These are phyloP conservation scores for Paraplagusia blochii DNA, from an alignment of 2,113 vertebrate genomes.

Conservation along the genomic window DNA sequence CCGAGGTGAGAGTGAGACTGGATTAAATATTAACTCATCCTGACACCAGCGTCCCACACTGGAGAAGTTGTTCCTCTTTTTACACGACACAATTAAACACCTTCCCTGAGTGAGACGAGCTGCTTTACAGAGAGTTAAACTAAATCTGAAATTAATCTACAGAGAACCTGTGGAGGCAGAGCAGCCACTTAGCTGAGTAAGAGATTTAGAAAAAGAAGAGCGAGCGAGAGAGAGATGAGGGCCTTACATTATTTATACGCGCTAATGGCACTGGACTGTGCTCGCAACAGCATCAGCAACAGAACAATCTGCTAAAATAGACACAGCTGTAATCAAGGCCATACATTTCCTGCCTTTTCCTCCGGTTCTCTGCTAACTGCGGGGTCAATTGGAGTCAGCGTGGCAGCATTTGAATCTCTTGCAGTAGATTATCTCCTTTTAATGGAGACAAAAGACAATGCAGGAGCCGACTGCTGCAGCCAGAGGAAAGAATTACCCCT, in stretches of 20 bases:
- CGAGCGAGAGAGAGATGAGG: conserved; percentile 36
- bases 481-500: conserved; percentile 54
- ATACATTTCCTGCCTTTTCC: conserved; percentile 87
- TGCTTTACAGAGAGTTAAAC: conserved; percentile 93
- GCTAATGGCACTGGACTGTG: conserved; percentile 93
- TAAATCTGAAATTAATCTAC: conserved; percentile 99
- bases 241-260: conserved; percentile 98
- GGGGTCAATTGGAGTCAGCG: conserved; percentile 94
- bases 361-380: conserved; percentile 83
- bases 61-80: conserved; percentile 73
- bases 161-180: conserved; percentile 92
- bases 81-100: conserved; percentile 91
- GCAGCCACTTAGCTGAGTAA: conserved; percentile 98
- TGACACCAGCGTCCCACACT: conserved; percentile 78
- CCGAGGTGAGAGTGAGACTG: conserved; percentile 66
- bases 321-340: conserved; percentile 92
- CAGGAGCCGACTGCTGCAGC: conserved; percentile 39
- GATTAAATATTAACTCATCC: conserved; percentile 76
- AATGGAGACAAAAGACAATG: conserved; percentile 72
- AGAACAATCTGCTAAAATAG: conserved; percentile 92
- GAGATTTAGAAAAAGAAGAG: conserved; percentile 74
- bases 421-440: conserved; percentile 78
- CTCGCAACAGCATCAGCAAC: conserved; percentile 84
- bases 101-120: conserved; percentile 84
- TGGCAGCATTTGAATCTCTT: conserved; percentile 87